Evolutionary conservation across 35 echinoderm and acorn worm species (phyloP), one percentile per base, ranked within the genome.

Genomic region (Chiridota heheva): DNA sequence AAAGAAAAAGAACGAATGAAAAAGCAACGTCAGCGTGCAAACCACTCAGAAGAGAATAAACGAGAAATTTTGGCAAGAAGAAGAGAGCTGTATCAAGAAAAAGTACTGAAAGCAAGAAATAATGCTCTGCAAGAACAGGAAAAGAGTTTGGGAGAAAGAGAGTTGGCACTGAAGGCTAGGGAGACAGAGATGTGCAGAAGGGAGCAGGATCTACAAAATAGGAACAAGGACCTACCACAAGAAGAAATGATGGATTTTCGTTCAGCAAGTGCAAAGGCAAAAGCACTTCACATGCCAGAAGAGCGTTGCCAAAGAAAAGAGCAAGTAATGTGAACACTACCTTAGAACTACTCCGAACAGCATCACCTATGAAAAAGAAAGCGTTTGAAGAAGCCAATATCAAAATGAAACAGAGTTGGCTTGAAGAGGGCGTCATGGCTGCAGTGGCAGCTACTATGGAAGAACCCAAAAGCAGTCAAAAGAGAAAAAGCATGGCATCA

Each of bases 251-350:
- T 81, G 28, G 67, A 89, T 36, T 42, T 72, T 16, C 62, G 67
- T 32, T 63, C 67, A 15, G 27, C 72, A 22, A 60, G 17, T 73
- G 78, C 86, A 49, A 89, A 78, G 41, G 8, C 39, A 58, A 81
- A 89, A 49, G 77, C 78, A 13, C 76, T 89, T 31, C 46, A 82
- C 36, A 3, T 77, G 85, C 58, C n/a, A 79, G 85, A 63, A 67
- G 22, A 81, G 18, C 56, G 22, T 45, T 70, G 38, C 85, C 85
- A 79, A 80, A 70, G 51, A 70, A 8, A 53, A 81, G 35, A 74
- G 73, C 55, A 25, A n/a, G 76, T 25, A 60, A 18, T 41, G 34
- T 90, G 20, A 60, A 37, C 15, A 90, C 88, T 26, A 68, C 71
- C 31, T 6, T 84, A 27, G 80, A 90, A 20, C 42, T 90, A 1